Evolutionary conservation across 2,888 invertebrate genomes (phyloP), one percentile per base, ranked within the genome.

Genomic region (Mythimna pallens): DNA sequence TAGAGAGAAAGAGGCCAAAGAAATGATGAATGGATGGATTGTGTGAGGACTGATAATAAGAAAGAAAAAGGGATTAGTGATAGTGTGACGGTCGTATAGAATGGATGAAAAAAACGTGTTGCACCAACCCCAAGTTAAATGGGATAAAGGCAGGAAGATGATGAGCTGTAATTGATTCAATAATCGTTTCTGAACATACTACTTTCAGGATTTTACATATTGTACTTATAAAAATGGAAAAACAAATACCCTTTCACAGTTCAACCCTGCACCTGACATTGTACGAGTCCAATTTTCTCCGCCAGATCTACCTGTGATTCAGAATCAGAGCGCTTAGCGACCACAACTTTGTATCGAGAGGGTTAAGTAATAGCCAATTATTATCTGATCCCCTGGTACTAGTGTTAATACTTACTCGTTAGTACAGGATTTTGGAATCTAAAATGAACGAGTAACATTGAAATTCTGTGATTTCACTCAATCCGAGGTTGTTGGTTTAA

Each of bases 281-380:
- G 55, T 30, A 64, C 70, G 57, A 30, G 65, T 74, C 64, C 34
- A 54, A 74, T 82, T 65, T 65, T 65, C 62, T 57, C 82, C 73
- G 34, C 10, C 8, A 76, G 78, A 83, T 76, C 10, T 78, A 83
- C 84, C 82, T 81, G 79, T 82, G 85, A 82, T 84, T 75, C 58
- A 65, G 72, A 73, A 84, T 72, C 71, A 47, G 40, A 63, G 59
- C 58, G 63, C 69, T 76, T 78, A 78, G 75, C 71, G 70, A 76
- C 75, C 77, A 65, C 73, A 77, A 85, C 62, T 83, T 75, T 72
- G 76, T 73, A 70, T 81, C 73, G 61, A n/a, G 12, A 59, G 52
- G 67, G 70, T 76, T 86, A 80, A 73, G 79, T 83, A 82, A 77
- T 64, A 54, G 67, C 62, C 80, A 85, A 82, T 85, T 80, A 83